Conservation (phyloP, 2,113 vertebrate genomes). For the Eleginops maclovinus region DNA sequence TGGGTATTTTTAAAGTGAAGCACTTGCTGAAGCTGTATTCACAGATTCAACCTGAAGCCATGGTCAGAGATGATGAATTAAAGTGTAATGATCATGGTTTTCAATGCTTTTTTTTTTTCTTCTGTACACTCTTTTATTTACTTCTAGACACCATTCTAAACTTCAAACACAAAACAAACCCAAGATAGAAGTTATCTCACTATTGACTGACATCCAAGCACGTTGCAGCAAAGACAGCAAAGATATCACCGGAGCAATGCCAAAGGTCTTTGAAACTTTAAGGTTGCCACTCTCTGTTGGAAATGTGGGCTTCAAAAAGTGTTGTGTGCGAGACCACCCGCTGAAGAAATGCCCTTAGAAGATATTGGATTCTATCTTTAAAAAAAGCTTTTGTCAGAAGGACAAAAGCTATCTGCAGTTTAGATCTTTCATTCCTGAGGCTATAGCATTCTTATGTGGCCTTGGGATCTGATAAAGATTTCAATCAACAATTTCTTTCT, state of each 20-base stretch:
- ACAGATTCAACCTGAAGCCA: not conserved
- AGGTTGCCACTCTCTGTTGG: constrained; percentile 1
- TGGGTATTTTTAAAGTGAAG: too few relatives aligned
- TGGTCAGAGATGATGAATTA: not conserved
- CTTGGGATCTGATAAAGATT: constrained; percentile 30
- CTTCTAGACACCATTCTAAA: not conserved
- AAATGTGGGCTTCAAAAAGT: not conserved
- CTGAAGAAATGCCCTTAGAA: constrained; percentile 16
- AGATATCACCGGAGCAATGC: not conserved
- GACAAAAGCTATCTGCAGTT: constrained; percentile 7
- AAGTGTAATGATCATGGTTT: not conserved
- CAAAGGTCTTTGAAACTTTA: not conserved
- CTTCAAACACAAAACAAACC: not conserved
- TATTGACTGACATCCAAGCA: not conserved
- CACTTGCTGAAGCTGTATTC: too few relatives aligned
- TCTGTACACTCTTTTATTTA: not conserved
- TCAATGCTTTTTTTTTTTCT: not conserved
- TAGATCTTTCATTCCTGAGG: constrained; percentile 44
- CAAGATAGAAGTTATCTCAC: not conserved
- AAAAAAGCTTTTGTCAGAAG: constrained; percentile 1
- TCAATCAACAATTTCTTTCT: constrained; percentile 26
- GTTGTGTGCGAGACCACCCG: not conserved
- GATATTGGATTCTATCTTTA: not conserved
- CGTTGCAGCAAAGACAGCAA: not conserved
- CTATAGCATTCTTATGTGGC: constrained; percentile 15